These are phyloP conservation scores for Helarctos malayanus DNA, from an alignment of 2,797 vertebrate species.

Conservation along the genomic window DNA sequence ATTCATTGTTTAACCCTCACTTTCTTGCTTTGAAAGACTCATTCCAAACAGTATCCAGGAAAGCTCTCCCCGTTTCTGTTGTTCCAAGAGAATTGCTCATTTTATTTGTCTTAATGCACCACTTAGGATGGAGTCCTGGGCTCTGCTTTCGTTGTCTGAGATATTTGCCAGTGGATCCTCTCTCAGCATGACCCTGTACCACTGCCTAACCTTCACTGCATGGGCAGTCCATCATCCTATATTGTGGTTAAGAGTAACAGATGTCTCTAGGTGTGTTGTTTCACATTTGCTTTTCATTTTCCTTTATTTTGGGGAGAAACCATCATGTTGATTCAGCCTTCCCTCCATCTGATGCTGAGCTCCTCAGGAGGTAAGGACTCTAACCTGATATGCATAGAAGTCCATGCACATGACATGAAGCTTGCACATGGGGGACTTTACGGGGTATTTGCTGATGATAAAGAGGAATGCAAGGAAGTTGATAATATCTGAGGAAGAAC, in stretches of 20 bases:
- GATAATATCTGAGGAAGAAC: constrained; percentile 5
- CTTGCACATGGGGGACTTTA: background rate
- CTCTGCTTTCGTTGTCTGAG: background rate
- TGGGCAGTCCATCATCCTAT: background rate
- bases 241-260: background rate
- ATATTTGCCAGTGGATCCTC: background rate
- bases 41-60: background rate
- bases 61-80: background rate
- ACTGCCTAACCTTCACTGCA: background rate
- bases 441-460: background rate
- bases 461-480: background rate
- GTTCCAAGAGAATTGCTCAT: background rate
- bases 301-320: constrained; percentile 31
- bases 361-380: background rate
- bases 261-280: background rate
- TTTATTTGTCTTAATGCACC: background rate
- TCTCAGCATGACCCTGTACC: background rate
- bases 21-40: constrained; percentile 9
- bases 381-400: background rate
- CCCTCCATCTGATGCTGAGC: background rate
- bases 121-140: background rate
- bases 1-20: background rate
- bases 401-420: background rate
- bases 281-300: constrained; percentile 1
- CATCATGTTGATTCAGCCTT: background rate